Evolutionary conservation across 2,113 vertebrate genomes (phyloP).

Genomic region (Rattus norvegicus): DNA sequence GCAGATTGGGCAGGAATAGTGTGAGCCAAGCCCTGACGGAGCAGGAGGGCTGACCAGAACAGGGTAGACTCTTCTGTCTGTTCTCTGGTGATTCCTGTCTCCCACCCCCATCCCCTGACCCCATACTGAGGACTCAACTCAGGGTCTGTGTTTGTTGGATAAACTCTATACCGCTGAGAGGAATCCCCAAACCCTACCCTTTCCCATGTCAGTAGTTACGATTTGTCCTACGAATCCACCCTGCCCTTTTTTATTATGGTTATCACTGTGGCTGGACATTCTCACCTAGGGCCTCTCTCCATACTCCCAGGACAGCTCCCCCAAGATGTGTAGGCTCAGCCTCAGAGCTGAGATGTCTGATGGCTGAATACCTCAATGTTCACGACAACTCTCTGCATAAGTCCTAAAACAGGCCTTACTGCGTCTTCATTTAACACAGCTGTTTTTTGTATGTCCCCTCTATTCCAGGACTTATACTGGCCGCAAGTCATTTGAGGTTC

Average conservation of each 20-base stretch:
- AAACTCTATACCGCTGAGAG: not conserved
- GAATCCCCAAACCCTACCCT: not conserved
- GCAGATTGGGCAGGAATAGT: not conserved
- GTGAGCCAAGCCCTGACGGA: not conserved
- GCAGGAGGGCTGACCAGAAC: not conserved
- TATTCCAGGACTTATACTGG: not conserved
- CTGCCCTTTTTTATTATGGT: not conserved
- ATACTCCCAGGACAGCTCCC: not conserved
- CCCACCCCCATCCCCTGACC: no score
- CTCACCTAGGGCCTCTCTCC: not conserved
- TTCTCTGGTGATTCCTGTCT: not conserved
- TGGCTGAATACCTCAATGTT: not conserved
- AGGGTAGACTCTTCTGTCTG: not conserved
- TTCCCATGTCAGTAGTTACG: not conserved
- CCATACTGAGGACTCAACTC: not conserved
- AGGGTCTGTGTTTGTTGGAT: not conserved
- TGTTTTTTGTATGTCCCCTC: not conserved
- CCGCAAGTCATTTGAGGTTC: not conserved
- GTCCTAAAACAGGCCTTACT: slow-evolving; percentile 9
- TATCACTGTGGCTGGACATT: not conserved
- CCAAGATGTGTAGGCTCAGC: not conserved
- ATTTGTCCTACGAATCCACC: not conserved
- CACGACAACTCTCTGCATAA: not conserved
- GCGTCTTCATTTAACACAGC: not conserved
- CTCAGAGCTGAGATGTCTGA: not conserved